These are phyloP conservation scores for Magallana nippona DNA, from an alignment of 2,888 invertebrate genomes.

Conservation along the genomic window DNA sequence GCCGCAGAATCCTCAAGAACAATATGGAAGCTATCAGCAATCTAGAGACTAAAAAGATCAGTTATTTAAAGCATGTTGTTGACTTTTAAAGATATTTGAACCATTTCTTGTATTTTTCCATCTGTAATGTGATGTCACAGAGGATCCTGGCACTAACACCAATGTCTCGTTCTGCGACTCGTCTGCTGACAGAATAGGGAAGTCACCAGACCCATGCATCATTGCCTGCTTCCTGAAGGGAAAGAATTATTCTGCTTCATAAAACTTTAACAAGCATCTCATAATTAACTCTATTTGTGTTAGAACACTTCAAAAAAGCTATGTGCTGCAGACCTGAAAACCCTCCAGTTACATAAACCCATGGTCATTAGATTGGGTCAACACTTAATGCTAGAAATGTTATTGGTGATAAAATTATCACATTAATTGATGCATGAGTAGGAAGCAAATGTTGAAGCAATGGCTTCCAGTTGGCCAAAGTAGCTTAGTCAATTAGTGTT, in stretches of 20 bases:
- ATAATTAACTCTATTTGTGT: conserved; percentile 6
- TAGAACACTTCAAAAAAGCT: conserved; percentile 10
- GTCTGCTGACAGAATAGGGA: neutral
- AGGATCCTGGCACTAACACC: neutral
- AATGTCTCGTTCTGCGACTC: neutral
- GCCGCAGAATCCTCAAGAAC: too few relatives aligned
- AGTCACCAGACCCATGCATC: conserved; percentile 15
- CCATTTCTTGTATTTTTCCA: too few relatives aligned
- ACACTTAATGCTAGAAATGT: neutral
- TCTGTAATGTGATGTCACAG: neutral
- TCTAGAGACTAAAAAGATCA: too few relatives aligned
- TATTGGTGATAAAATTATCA: neutral
- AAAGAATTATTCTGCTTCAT: conserved; percentile 12
- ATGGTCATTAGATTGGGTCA: conserved; percentile 4
- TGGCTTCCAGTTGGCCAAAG: too few relatives aligned
- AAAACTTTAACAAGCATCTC: conserved; percentile 13
- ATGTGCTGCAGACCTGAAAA: conserved; percentile 12
- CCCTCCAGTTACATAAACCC: neutral
- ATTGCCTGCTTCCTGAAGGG: neutral
- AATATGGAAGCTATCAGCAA: too few relatives aligned
- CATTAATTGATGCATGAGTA: neutral
- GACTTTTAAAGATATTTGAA: too few relatives aligned
- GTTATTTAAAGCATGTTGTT: too few relatives aligned
- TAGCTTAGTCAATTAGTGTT: too few relatives aligned
- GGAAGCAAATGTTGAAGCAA: neutral